phyloP scores from a whole-genome alignment of 2,797 vertebrate genomes.

The Bothrops alternatus region DNA sequence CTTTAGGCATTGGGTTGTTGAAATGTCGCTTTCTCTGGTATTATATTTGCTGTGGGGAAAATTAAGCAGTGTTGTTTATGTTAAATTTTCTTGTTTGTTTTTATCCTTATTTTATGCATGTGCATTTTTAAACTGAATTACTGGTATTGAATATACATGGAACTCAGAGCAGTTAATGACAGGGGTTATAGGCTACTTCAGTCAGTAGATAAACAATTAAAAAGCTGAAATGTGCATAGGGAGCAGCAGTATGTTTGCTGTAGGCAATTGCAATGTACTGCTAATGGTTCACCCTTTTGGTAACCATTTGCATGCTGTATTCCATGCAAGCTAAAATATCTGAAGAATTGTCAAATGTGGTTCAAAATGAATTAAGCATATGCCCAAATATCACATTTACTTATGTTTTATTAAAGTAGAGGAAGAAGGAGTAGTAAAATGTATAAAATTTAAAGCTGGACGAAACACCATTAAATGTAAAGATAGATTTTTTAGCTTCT shows the following conservation, averaged over 20 bases:
- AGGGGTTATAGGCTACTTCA: not conserved
- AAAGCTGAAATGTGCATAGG: not conserved
- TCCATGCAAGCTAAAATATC: not conserved
- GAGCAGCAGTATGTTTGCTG: not conserved
- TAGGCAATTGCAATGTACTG: not conserved
- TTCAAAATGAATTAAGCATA: not conserved
- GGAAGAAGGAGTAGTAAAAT: not conserved
- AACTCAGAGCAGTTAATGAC: not conserved
- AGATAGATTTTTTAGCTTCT: not conserved
- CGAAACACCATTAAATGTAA: not conserved
- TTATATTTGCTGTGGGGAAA: not conserved
- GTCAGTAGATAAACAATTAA: not conserved
- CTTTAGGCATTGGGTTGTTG: not conserved
- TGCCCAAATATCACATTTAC: not conserved
- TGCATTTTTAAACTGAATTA: not conserved
- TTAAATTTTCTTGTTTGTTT: not conserved
- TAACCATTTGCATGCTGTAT: not conserved
- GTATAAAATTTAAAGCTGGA: not conserved
- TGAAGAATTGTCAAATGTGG: not conserved
- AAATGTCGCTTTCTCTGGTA: not conserved
- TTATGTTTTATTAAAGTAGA: not conserved
- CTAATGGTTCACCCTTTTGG: not conserved
- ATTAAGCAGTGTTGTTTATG: not conserved
- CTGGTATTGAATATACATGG: not conserved
- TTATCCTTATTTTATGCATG: not conserved